These are phyloP conservation scores for Sepiola atlantica DNA, from an alignment of 2,888 invertebrate genomes.

Conservation along the genomic window DNA sequence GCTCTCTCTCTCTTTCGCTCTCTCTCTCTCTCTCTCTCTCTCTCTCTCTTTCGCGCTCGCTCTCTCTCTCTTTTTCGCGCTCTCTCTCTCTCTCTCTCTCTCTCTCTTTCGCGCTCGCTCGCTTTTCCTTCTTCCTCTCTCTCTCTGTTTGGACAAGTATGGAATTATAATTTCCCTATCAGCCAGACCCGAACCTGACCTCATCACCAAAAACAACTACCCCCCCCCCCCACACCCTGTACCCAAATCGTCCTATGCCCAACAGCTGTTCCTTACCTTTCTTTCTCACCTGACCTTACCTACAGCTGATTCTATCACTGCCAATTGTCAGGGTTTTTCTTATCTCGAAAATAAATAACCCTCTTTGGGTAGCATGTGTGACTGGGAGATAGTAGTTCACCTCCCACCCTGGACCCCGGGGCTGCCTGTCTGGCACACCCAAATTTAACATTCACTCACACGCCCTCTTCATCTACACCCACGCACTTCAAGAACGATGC, in stretches of 20 bases:
- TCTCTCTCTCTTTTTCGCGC: rapidly evolving
- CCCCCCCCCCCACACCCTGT: neutral
- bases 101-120: neutral
- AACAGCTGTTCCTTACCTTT: neutral
- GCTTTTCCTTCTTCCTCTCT: neutral
- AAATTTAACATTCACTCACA: neutral
- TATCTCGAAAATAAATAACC: neutral
- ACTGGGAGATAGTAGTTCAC: no score
- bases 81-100: neutral
- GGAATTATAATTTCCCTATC: neutral
- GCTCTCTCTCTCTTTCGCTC: neutral
- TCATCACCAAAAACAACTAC: neutral
- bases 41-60: no score
- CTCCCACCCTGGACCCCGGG: neutral
- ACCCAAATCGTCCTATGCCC: neutral
- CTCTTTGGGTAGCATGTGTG: neutral
- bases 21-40: neutral
- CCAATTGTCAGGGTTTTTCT: neutral
- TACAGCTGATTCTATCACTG: neutral
- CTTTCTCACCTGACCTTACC: neutral
- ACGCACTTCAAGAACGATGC: neutral
- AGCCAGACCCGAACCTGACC: neutral
- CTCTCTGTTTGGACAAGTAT: neutral
- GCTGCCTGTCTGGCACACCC: neutral
- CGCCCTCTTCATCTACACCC: neutral